Evolutionary conservation across 2,888 invertebrate genomes (phyloP), one percentile per base, ranked within the genome.

Genomic region (Drosophila subquinaria): DNA sequence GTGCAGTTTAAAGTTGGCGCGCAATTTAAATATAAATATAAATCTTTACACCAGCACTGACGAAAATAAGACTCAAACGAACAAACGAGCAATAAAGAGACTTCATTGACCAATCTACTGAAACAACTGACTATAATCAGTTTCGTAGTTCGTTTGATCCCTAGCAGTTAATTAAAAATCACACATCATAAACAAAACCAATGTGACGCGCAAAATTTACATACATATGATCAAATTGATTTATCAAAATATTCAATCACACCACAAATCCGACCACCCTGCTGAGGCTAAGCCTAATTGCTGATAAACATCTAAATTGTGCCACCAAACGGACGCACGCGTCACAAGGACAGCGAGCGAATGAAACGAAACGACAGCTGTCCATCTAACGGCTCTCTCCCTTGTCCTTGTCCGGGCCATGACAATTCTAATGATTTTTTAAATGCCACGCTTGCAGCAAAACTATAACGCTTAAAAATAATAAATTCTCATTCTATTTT

Each of bases 181-280:
- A 50, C 68, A 50, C 11, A 51, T 51, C 17, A 35, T 35, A 51
- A 35, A 51, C 35, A 50, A 27, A 63, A 67, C 36, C 50, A 55
- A 62, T 51, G 52, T 68, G 66, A 59, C 63, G 40, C 66, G 56
- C 52, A 66, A 66, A 70, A 88, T 86, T 88, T 86, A 88, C 86
- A 88, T 86, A 88, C 86, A 88, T 87, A 88, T 65, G 82, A 87
- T 72, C 77, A 77, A 76, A 88, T 86, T 88, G 86, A 84, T 76
- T 76, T 81, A 82, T 87, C 84, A 87, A 65, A 76, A 57, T 52
- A 50, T 35, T 80, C 83, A 82, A 87, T 88, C 77, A 81, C 68
- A 45, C 50, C 79, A 70, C 48, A 59, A 42, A 38, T 20, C 38
- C 61, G 75, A 42, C 67, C 69, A 79, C 69, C 80, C 80, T 64